These are phyloP conservation scores for Erebia aethiops DNA, from an alignment of 2,888 invertebrate genomes.

Conservation along the genomic window DNA sequence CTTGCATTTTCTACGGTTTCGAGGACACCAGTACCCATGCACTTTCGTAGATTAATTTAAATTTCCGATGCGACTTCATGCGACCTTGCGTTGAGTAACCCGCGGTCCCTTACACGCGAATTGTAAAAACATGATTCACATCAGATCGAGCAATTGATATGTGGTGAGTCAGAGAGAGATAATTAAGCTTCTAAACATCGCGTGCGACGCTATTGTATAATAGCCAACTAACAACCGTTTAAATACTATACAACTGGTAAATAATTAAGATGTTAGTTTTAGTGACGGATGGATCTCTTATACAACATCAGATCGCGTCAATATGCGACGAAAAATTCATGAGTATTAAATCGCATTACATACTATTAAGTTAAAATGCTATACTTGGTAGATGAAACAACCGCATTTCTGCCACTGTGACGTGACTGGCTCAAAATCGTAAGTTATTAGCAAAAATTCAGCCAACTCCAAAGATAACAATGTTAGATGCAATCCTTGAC, in stretches of 20 bases:
- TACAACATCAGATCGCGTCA: neutral
- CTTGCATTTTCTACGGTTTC: constrained; percentile 74
- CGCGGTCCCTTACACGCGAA: constrained; percentile 58
- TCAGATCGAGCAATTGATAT: constrained; percentile 52
- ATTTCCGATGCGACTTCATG: constrained; percentile 55
- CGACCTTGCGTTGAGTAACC: constrained; percentile 50
- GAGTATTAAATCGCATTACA: neutral
- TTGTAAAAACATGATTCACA: constrained; percentile 65
- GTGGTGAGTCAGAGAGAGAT: constrained; percentile 55
- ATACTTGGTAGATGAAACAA: too few relatives aligned
- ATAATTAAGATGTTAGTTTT: neutral
- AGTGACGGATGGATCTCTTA: neutral
- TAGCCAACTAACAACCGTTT: constrained; percentile 14
- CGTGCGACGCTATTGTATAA: constrained; percentile 39
- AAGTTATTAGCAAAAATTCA: too few relatives aligned
- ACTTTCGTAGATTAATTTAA: constrained; percentile 58
- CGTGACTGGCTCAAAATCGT: too few relatives aligned
- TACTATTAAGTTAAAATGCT: too few relatives aligned
- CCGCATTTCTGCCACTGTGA: too few relatives aligned
- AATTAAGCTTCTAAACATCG: constrained; percentile 36
- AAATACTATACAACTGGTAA: constrained; percentile 6
- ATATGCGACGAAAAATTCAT: neutral
- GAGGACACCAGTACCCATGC: constrained; percentile 44
- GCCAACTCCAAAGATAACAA: too few relatives aligned
- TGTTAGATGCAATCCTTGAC: too few relatives aligned